phyloP scores from a whole-genome alignment of 92 coral and sea anemone genomes.

The Isaurus tuberculatus region DNA sequence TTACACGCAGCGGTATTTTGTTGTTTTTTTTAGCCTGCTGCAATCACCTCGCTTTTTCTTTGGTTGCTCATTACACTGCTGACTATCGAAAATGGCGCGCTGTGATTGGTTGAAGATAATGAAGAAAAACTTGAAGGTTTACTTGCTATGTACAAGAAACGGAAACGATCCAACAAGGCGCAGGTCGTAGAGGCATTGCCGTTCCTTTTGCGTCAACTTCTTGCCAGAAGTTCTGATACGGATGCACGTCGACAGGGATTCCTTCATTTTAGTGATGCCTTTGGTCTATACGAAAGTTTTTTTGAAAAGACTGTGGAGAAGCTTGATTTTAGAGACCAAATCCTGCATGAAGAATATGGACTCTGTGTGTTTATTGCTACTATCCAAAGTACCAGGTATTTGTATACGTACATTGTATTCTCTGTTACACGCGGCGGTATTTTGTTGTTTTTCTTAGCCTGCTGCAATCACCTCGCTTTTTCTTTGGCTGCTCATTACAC shows the following conservation, averaged over 20 bases:
- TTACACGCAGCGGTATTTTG: neutral
- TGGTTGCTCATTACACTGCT: too few relatives aligned
- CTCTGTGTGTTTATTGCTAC: constrained; percentile 64
- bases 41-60: neutral
- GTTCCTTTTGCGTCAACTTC: constrained; percentile 61
- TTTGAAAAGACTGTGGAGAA: constrained; percentile 50
- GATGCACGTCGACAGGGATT: constrained; percentile 61
- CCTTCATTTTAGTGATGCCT: constrained; percentile 54
- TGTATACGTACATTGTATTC: neutral
- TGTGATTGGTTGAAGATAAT: constrained; percentile 49
- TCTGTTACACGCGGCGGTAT: neutral
- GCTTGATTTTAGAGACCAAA: constrained; percentile 51
- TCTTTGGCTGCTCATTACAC: too few relatives aligned
- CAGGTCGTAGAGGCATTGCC: constrained; percentile 57
- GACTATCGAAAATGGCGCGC: too few relatives aligned
- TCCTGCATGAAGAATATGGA: constrained; percentile 60
- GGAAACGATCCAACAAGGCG: constrained; percentile 41
- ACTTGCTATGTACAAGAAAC: constrained; percentile 39
- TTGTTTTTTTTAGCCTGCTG: neutral
- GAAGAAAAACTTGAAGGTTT: constrained; percentile 72
- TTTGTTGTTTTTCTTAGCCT: neutral
- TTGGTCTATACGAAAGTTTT: constrained; percentile 58
- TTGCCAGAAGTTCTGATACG: constrained; percentile 45
- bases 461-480: neutral
- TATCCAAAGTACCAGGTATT: constrained; percentile 55